Base-by-base conservation (phyloP, 1,140 invertebrate species). In the Dendrolimus kikuchii region DNA sequence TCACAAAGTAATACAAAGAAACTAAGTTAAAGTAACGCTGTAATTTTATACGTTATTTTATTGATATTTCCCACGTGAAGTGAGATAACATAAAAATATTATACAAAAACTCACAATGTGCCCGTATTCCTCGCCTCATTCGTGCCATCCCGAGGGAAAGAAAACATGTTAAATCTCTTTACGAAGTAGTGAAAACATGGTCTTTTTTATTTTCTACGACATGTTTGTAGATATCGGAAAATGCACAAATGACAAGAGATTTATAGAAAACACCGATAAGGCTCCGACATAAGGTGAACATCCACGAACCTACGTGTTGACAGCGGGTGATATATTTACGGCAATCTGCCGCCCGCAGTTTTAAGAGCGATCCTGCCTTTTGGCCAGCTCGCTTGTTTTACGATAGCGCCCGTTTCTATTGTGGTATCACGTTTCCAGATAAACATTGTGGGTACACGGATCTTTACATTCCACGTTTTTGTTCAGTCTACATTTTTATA, bases 271-370 rank as follows among this genome's bases (percentile, higher is more conserved):
- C 38, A 10, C 9, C 38, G 7, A 41, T 54, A 48, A 45, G 37
- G 38, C 8, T 52, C 47, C 40, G 64, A 51, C 62, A 23, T 23
- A 23, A 71, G 60, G 66, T 69, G 57, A 63, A 60, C 63, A 50
- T 55, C 41, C 55, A 75, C 70, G 74, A 74, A 69, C 46, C 55
- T 55, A 50, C 51, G 63, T 53, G 65, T 63, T 74, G 72, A 74
- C 74, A 77, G 43, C 53, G 23, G 23, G 63, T 77, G 72, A 79
- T 75, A 77, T 75, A 77, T 79, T 72, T 75, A 74, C 67, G 72
- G 60, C 68, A 71, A 74, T 73, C 61, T 70, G 58, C 64, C 60
- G 59, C 56, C 36, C 42, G 52, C 37, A 68, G 62, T 71, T 70
- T 70, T 73, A 67, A 74, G 67, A 75, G 70, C 49, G 39, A 41